Evolutionary conservation across 2,888 invertebrate species (phyloP), one percentile per base, ranked within the genome.

Genomic region (Galeruca laticollis): DNA sequence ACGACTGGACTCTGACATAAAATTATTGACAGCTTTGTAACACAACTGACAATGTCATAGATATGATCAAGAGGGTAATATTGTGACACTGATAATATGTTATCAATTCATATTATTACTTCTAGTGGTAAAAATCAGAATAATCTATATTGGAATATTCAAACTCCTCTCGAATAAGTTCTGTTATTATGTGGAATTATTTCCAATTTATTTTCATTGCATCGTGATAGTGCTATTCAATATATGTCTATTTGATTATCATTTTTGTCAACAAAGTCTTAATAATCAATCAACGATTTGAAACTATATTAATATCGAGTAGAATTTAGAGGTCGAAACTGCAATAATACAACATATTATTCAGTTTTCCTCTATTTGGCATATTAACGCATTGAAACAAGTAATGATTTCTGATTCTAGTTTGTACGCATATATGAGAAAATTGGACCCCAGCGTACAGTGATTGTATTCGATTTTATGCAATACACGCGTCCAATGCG

Each of bases 361-460:
- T 56, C 43, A 69, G 47, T 69, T 69, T 57, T 52, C 52, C 40
- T 47, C 54, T 40, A 51, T 52, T 37, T 43, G 18, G 43, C n/a
- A 43, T 43, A 43, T 43, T n/a, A 5, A 47, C 47, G 47, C 47
- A 47, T 33, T 56, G 57, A 62, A 70, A 70, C 67, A 47, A 69
- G 60, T 69, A 60, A 60, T 70, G 73, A 73, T 71, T 73, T 73
- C 74, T 77, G 74, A 75, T 77, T 77, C 74, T 72, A 67, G 68
- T 78, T 77, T 73, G 75, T 70, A 76, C 74, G 70, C 74, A 73
- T 75, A 74, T 73, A 76, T 70, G 65, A 71, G 73, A 72, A 74
- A 77, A 77, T 75, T 73, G 70, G 70, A 71, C 76, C 75, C 70
- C 68, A 69, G 71, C 60, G 71, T 68, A 70, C 73, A 59, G 68